Base-by-base conservation (phyloP, 2,797 vertebrate genomes). In the Sphenopsis melanotis region DNA sequence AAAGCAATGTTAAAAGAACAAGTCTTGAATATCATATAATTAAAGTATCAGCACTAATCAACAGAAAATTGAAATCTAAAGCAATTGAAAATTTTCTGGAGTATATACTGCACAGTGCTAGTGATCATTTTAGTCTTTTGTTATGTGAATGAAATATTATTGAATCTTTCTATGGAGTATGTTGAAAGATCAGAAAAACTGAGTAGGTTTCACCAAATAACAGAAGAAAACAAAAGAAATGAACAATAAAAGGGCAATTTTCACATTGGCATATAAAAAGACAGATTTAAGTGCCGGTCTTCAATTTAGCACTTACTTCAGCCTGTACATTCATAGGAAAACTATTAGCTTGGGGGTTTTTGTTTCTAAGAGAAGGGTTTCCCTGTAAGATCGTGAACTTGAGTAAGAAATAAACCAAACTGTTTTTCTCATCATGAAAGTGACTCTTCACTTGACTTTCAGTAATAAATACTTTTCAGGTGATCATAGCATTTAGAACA, bases 301-400 rank as follows among this genome's bases (percentile, higher is more conserved):
- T 78, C 19, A 50, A 2, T 70, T 55, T 55, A 70, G 3, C 29
- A 34, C 5, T 57, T 77, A 32, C 11, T 61, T 70, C n/a, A 34
- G 21, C 14, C 17, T 72, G 9, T 57, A 23, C 59, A 61, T 8
- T 84, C 34, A 71, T 2, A 75, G 24, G 3, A 68, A 87, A 78
- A 53, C 4, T 36, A 16, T 39, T 32, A 44, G 3, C 29, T 42
- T 56, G 29, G 8, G 2, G 0, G 0, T 5, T 36, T 61, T 82
- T 52, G 1, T 56, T 89, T 65, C n/a, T 42, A 20, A 22, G 32
- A 59, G 11, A 37, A 39, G 13, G 1, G 5, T 88, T 86, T 86
- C 15, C 52, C 12, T 26, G 1, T 71, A 64, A 44, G 4, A 52
- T 41, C 63, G 11, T 57, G 24, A 77, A 76, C 5, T 24, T 82